These are phyloP conservation scores for Pelvicachromis taeniatus DNA, from an alignment of 2,113 vertebrate species.

Conservation along the genomic window DNA sequence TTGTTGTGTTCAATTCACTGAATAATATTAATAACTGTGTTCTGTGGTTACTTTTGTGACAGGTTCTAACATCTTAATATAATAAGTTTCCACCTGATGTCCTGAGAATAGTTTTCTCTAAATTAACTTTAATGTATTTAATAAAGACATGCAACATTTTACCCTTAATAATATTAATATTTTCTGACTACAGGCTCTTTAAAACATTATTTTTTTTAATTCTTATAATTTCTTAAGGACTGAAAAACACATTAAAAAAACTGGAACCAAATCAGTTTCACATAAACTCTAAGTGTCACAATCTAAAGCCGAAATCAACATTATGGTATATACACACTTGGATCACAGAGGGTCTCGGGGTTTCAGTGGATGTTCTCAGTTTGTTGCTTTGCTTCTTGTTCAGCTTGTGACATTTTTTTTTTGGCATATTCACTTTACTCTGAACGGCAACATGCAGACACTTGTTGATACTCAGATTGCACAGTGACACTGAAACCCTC, in stretches of 20 bases:
- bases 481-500: not conserved
- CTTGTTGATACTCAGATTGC: not conserved
- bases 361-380: not conserved
- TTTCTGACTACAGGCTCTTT: not conserved
- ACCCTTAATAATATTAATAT: not conserved
- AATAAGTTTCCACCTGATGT: not conserved
- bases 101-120: not conserved
- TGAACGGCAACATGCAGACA: not conserved
- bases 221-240: not conserved
- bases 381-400: not conserved
- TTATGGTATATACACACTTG: not conserved
- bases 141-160: not conserved
- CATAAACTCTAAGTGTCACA: not conserved
- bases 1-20: not conserved
- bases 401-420: not conserved
- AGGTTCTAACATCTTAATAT: not conserved
- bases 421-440: not conserved
- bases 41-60: not conserved
- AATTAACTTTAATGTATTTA: not conserved
- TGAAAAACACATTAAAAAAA: not conserved
- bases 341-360: not conserved
- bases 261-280: not conserved
- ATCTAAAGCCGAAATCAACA: not conserved
- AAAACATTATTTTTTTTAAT: not conserved
- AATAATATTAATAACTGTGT: not conserved